Base-by-base conservation (phyloP, 2,113 vertebrate species). In the Melanostigma gelatinosum region DNA sequence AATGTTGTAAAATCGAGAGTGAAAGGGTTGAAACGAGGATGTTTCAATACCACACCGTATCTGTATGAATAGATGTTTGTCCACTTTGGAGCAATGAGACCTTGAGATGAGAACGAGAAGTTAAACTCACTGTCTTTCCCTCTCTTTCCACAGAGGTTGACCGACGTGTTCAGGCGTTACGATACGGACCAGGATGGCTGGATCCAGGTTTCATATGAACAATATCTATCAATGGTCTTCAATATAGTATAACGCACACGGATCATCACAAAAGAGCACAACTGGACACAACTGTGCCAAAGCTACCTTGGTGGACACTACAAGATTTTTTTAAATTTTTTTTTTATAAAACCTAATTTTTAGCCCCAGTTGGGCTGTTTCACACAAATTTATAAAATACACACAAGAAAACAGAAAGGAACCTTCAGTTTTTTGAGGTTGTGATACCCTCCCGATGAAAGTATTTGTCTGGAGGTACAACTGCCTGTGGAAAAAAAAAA, bases 191-290 rank as follows among this genome's bases (percentile, higher is more conserved):
- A 97, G 70, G 98, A 99, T 0, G 98, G 98, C 91, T 99, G 98
- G 98, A 98, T 99, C 84, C 97, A 99, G 89, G 97, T 99, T 84
- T 99, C 98, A 46, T 99, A 99, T 5, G 98, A 99, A 93, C 98
- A 99, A 44, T 99, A 99, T 78, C 97, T 99, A 75, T 97, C 97
- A 77, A 99, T 99, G 97, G 97, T 99, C 91, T 99, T 99, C 94
- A 97, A 96, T 89, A 95, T 97, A 0, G 97, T 99, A 95, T 99
- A 96, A 92, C 84, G 79, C 74, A 94, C 64, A 80, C 5, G 8
- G 79, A 75, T 54, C 82, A 66, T 34, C 68, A 73, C 72, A 88
- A 66, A 89, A 88, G 85, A 92, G 91, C 88, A 91, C 85, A 93
- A 91, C 86, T 91, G 92, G 93, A 94, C 92, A 87, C 84, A 91